Base-by-base conservation (phyloP, 2,888 invertebrate species). In the Papilio protenor region DNA sequence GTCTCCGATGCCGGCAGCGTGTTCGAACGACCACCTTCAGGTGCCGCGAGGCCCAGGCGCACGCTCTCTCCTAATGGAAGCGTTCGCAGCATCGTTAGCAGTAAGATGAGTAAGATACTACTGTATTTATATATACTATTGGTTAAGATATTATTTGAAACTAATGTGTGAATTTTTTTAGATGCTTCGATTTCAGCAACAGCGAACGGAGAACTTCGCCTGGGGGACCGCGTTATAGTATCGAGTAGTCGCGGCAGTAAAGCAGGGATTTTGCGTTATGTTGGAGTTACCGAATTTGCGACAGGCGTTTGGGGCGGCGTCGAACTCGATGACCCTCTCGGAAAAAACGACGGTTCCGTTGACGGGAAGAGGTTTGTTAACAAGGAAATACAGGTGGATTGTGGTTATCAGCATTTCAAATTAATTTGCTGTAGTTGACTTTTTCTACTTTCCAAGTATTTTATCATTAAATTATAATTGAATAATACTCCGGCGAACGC, bases 341-440 rank as follows among this genome's bases (percentile, higher is more conserved):
- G 99, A 76, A 99, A 99, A 93, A 99, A 99, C 91, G 99, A 99
- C 88, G 99, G 99, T 78, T 97, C 98, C 73, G 98, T 99, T 52
- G 98, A 97, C 82, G 99, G 98, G 77, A 97, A 97, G 92, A 97
- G 98, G 98, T 99, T 75, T 75, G 78, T 78, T 78, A 45, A 33
- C 61, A 45, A 55, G 45, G 27, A 69, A 80, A 57, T 33, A 64
- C 71, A 75, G 71, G 73, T 79, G 40, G 33, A 73, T 18, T 45
- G 23, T 27, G 16, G 23, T 23, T 23, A 49, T 23, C 23, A 33
- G 40, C 40, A 70, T 33, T 45, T 55, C 8, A n/a, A 55, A 55
- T 5, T 6, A n/a, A 10, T 55, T 55, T n/a, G 18, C 1, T 1
- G n/a, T 6, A 2, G 16, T 18, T 12, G n/a, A 21, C 4, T 61